phyloP scores from a whole-genome alignment of 2,797 vertebrate species.

The Molossus alvarezi region DNA sequence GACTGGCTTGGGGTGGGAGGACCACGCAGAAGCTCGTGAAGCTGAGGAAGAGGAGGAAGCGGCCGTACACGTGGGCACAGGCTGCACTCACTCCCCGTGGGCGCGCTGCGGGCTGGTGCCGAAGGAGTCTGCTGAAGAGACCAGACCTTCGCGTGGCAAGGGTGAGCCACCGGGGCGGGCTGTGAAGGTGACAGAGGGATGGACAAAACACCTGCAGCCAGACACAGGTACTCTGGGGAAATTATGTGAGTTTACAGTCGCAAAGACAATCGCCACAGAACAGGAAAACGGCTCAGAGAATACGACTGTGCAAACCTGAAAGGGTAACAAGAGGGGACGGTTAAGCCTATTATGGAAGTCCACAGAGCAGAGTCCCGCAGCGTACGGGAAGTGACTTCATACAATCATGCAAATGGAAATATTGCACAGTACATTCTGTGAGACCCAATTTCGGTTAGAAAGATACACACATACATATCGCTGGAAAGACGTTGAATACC shows the following conservation, averaged over 20 bases:
- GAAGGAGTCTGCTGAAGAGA: too few relatives aligned
- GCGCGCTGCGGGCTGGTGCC: too few relatives aligned
- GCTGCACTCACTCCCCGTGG: not conserved
- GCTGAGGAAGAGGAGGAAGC: not conserved
- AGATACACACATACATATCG: not conserved
- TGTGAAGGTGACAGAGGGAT: not conserved
- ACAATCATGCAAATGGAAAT: not conserved
- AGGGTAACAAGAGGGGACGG: not conserved
- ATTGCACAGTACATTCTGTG: not conserved
- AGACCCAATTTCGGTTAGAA: constrained; percentile 13
- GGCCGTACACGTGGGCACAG: not conserved
- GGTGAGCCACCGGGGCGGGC: not conserved
- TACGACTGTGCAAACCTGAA: not conserved
- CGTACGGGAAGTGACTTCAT: not conserved
- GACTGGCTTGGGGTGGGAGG: not conserved
- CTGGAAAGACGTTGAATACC: not conserved
- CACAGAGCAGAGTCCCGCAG: not conserved
- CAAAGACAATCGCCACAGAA: constrained; percentile 25
- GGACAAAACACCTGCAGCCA: not conserved
- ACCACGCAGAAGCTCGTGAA: not conserved
- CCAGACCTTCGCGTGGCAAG: not conserved
- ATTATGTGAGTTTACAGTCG: not conserved
- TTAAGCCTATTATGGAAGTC: not conserved
- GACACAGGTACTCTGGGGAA: not conserved
- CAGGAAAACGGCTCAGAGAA: constrained; percentile 3